Evolutionary conservation across 1,140 invertebrate genomes (phyloP), one percentile per base, ranked within the genome.

Genomic region (Magallana ariakensis): DNA sequence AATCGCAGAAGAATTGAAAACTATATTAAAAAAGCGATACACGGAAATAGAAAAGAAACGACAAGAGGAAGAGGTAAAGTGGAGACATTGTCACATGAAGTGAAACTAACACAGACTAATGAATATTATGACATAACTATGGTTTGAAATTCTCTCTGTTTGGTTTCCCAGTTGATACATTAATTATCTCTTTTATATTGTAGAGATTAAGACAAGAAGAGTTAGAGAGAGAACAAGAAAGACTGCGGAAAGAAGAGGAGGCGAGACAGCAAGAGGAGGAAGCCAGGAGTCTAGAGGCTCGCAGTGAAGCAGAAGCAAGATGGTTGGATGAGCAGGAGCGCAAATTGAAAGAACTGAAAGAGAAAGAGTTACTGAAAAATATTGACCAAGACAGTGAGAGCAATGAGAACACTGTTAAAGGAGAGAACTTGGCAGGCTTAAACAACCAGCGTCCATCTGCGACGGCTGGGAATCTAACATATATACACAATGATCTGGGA

Each of bases 1-100:
- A 6, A 97, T 97, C 92, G 97, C 98, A 58, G 98, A 99, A 94
- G 96, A 97, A 93, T 92, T 99, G 9, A 98, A 98, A 93, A 93
- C 95, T 83, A 96, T 96, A 92, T 95, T 99, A 19, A 94, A 97
- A 81, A 95, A 97, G 80, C 96, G 96, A 90, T 99, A 97, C 95
- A 95, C 96, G 89, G 95, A 95, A 83, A 97, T 98, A 92, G 96
- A 97, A 94, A 95, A 96, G 60, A 95, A 95, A 81, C 96, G 96
- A 94, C 91, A 96, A 87, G 96, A 95, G 88, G 95, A 96, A 92
- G 95, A 95, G 93, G 96, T 96, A 92, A 90, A 89, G 88, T 70
- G 16, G 86, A 33, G n/a, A 70, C 26, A 46, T 46, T 46, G 33
- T 46, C 5, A 4, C 5, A 46, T 46, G 3, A 2, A 46, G 5